Evolutionary conservation across 2,888 invertebrate genomes (phyloP), one percentile per base, ranked within the genome.

Genomic region (Ptilodon capucinus): DNA sequence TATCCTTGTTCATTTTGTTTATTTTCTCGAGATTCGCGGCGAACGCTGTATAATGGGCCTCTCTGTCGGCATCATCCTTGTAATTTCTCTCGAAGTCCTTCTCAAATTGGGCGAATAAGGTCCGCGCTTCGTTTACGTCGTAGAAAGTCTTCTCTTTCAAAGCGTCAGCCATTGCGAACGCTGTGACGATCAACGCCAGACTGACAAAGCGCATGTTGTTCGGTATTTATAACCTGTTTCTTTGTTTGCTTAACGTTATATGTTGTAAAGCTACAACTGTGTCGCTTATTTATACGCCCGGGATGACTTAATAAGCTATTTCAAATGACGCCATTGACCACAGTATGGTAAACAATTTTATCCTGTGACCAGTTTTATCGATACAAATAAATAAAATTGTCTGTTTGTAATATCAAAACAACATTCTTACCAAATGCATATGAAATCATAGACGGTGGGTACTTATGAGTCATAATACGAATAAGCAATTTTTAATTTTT

Each of bases 101-200:
- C 0, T 76, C 51, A 47, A 74, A 83, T n/a, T 68, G 32, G 0
- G 69, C 68, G 25, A 81, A 84, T 8, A 75, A 28, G 0, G 16
- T 32, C 0, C 51, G 50, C 0, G 75, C 75, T 5, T 79, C 40
- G 2, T 44, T 46, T 7, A 77, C 0, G 18, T 81, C 67, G 55
- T 72, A 81, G 34, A 52, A 4, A 4, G 30, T 43, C 50, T 63
- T 62, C 0, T 13, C 44, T 21, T 38, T 25, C 28, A 53, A 35
- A 1, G 47, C 51, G 42, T 42, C 43, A 32, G 64, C 64, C 60
- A 71, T 67, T 43, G 57, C 57, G 36, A 56, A 40, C 30, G 54
- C 39, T 11, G 39, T 54, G 25, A 65, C 42, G 14, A 61, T 28
- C 44, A 53, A 47, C 40, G 51, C 51, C 14, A 53, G 21, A 52